Conservation (phyloP, 1,140 invertebrate species). For the Lerema accius region DNA sequence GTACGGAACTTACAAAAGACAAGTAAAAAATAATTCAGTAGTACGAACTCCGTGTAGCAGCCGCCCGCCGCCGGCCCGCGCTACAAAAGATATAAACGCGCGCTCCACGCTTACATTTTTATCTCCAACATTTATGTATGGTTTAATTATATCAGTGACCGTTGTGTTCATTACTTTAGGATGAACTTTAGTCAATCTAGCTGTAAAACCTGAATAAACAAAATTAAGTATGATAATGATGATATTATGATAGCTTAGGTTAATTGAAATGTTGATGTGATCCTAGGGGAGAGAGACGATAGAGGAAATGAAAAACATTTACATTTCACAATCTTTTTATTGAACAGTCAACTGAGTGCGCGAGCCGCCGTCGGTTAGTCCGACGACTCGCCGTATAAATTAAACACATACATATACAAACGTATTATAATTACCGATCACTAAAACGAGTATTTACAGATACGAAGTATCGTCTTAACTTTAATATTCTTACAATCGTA, state of each 20-base stretch:
- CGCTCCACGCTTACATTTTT: background rate
- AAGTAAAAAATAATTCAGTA: too few relatives aligned
- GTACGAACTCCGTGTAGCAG: too few relatives aligned
- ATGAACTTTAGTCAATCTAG: too few relatives aligned
- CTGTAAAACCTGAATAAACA: too few relatives aligned
- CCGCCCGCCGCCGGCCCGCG: constrained; percentile 18
- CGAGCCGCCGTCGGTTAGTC: constrained; percentile 39
- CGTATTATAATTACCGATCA: constrained; percentile 38
- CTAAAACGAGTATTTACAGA: constrained; percentile 43
- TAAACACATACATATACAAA: constrained; percentile 51
- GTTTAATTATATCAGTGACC: too few relatives aligned
- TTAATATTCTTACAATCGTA: constrained; percentile 37
- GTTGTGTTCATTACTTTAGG: too few relatives aligned
- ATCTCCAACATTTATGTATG: too few relatives aligned
- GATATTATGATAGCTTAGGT: too few relatives aligned
- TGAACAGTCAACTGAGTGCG: constrained; percentile 48
- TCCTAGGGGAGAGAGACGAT: too few relatives aligned
- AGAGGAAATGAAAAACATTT: constrained; percentile 18
- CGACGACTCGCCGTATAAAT: constrained; percentile 45
- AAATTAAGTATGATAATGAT: too few relatives aligned
- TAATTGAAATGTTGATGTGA: too few relatives aligned
- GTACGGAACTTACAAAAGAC: too few relatives aligned
- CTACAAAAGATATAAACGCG: constrained; percentile 40
- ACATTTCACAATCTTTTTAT: constrained; percentile 44
- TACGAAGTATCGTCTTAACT: constrained; percentile 6